Conservation (phyloP, 1,140 invertebrate genomes). For the Sycophila sp. region DNA sequence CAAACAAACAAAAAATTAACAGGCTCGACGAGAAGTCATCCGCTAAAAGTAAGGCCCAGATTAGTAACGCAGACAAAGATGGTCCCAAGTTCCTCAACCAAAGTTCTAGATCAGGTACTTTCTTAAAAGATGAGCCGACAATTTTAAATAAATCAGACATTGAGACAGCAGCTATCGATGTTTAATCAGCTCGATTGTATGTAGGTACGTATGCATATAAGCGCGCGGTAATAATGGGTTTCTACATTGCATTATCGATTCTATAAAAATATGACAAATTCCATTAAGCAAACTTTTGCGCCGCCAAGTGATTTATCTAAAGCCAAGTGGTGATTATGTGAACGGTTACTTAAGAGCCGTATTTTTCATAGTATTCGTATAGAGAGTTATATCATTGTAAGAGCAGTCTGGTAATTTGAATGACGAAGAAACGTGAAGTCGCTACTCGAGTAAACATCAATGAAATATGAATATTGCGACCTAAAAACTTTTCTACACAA, state of each 20-base stretch:
- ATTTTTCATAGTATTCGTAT: conserved; percentile 34
- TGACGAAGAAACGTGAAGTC: conserved; percentile 20
- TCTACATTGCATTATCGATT: conserved; percentile 35
- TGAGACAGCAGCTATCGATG: conserved; percentile 58
- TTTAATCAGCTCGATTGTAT: conserved; percentile 15
- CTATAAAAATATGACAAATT: conserved; percentile 1
- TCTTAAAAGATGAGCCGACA: conserved; percentile 76
- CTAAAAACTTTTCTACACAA: conserved; percentile 20
- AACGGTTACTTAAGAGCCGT: not conserved
- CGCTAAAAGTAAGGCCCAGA: conserved; percentile 51
- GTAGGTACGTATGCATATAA: no score
- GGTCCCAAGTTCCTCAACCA: conserved; percentile 53
- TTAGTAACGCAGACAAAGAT: not conserved
- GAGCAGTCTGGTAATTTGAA: conserved; percentile 15
- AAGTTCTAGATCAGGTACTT: conserved; percentile 74
- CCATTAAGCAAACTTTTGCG: not conserved
- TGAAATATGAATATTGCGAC: conserved; percentile 23
- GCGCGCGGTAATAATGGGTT: conserved; percentile 25
- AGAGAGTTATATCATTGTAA: conserved; percentile 2
- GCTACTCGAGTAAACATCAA: no score
- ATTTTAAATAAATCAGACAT: conserved; percentile 66
- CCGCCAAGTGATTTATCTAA: not conserved
- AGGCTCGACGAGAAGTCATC: conserved; percentile 51
- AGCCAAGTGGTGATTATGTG: not conserved
- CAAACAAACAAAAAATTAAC: conserved; percentile 34